Base-by-base conservation (phyloP, 1,140 invertebrate genomes). In the Drosophila ironensis region DNA sequence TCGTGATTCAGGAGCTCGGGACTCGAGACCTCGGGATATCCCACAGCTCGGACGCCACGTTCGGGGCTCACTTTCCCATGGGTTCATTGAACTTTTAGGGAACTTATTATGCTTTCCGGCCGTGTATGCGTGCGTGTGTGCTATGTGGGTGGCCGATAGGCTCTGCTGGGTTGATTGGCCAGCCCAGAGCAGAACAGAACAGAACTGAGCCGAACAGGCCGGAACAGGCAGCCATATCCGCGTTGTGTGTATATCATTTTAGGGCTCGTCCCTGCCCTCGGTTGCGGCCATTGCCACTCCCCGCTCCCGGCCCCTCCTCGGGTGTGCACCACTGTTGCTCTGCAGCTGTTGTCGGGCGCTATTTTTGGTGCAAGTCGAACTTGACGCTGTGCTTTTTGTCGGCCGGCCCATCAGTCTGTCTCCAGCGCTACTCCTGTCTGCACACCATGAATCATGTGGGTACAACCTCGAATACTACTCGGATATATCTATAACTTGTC, bases 11-110 rank as follows among this genome's bases (percentile, higher is more conserved):
- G 6, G 6, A 16, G 20, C 8, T 8, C 33, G 33, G 7, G 33
- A 7, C 33, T 37, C 33, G 33, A n/a, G 33, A 37, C 12, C 33
- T 22, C 2, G 20, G n/a, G n/a, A n/a, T n/a, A n/a, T n/a, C n/a
- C n/a, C n/a, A n/a, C 33, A 37, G 14, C 2, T 37, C 33, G 33
- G 33, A 37, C 12, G 12, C 14, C 41, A 1, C 4, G 71, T 74
- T 75, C 51, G 73, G 71, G 51, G 57, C 30, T 74, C 47, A 80
- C 74, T 86, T 78, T 86, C 74, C 52, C 74, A 74, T 51, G 52
- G 30, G 80, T 86, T 86, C 80, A 86, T 60, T 68, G 80, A 86
- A 80, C 80, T 86, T 86, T 73, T 71, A 61, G 80, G 74, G 56
- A 86, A 73, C 77, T 61, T 69, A 82, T 76, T 76, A 82, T 77